phyloP scores from a whole-genome alignment of 92 coral and sea anemone species.

The Anthopleura xanthogrammica region DNA sequence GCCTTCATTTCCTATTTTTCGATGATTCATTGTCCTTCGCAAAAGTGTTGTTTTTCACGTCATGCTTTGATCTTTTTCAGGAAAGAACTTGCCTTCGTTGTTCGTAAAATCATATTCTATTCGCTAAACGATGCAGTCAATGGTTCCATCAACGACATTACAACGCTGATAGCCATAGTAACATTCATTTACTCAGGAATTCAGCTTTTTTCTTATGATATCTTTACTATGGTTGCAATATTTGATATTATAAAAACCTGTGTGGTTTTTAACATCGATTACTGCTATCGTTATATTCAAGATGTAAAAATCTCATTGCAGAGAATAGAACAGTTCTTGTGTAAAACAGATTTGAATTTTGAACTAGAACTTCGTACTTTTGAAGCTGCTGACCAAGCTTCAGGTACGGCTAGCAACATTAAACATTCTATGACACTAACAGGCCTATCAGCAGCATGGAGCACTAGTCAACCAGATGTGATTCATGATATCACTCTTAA shows the following conservation, averaged over 20 bases:
- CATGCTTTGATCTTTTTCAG: neutral
- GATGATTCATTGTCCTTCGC: too few species aligned
- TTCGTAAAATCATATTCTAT: neutral
- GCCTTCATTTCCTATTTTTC: too few species aligned
- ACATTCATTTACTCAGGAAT: slow-evolving; percentile 4
- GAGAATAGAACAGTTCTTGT: slow-evolving; percentile 7
- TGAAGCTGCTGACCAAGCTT: neutral
- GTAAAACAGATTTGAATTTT: neutral
- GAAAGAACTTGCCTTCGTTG: neutral
- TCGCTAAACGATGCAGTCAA: neutral
- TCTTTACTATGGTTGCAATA: neutral
- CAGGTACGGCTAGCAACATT: neutral
- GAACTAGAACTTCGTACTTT: neutral
- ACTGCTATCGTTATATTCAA: slow-evolving; percentile 11
- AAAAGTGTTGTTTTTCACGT: too few species aligned
- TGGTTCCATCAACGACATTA: neutral
- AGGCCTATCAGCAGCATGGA: slow-evolving; percentile 2
- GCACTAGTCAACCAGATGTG: neutral
- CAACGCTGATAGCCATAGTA: slow-evolving; percentile 2
- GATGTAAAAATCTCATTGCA: neutral
- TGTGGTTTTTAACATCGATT: neutral
- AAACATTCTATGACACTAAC: neutral
- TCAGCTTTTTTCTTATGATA: neutral
- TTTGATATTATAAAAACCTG: neutral
- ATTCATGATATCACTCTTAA: neutral